Percentiles rank a stretch among this genome's conserved stretches.
Evolutionary conservation across 2,888 invertebrate species (phyloP).

Genomic region (Acleris literana): DNA sequence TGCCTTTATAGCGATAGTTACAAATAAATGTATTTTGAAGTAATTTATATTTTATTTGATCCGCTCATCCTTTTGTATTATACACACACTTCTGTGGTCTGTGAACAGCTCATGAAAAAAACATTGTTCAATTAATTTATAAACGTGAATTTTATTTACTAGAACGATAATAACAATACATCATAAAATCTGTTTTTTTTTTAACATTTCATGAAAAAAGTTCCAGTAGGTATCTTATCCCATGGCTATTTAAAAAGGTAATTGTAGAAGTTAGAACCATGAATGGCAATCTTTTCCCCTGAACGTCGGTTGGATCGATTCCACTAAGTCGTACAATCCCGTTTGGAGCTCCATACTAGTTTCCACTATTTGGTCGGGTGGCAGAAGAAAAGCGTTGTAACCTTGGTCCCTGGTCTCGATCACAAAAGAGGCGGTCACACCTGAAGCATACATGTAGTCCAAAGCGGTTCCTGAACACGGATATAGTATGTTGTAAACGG

Average conservation of each 20-base stretch:
- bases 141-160: too few relatives aligned
- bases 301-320: slow-evolving; percentile 35
- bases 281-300: neutral
- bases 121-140: too few relatives aligned
- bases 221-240: too few relatives aligned
- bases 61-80: neutral
- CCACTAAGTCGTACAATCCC: slow-evolving; percentile 46
- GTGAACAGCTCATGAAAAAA: too few relatives aligned
- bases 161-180: too few relatives aligned
- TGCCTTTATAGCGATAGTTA: slow-evolving; percentile 51
- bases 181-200: too few relatives aligned
- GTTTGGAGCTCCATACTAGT: slow-evolving; percentile 48
- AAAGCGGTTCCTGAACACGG: slow-evolving; percentile 48
- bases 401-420: slow-evolving; percentile 50
- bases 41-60: slow-evolving; percentile 42
- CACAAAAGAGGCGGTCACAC: slow-evolving; percentile 45
- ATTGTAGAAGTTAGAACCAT: slow-evolving; percentile 1
- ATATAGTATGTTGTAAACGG: slow-evolving; percentile 46
- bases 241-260: too few relatives aligned
- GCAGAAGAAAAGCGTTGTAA: slow-evolving; percentile 49
- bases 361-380: slow-evolving; percentile 45
- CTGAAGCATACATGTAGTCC: slow-evolving; percentile 52
- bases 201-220: too few relatives aligned
- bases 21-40: slow-evolving; percentile 59
- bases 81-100: neutral